These are phyloP conservation scores for Onychorhynchus coronatus DNA, from an alignment of 2,113 vertebrate genomes.

Conservation along the genomic window DNA sequence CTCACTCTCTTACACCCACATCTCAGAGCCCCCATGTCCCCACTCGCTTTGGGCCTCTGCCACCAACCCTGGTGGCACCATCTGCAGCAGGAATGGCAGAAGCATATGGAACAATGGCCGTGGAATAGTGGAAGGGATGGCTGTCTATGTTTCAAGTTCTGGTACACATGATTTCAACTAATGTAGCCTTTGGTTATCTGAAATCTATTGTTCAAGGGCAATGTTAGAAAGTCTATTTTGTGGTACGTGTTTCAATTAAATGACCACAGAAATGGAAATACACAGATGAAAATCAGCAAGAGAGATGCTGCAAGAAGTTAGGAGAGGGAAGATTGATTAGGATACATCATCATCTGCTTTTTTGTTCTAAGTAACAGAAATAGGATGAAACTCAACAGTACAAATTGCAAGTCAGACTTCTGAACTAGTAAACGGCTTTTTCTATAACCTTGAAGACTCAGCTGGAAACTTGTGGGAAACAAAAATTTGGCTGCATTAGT, in stretches of 20 bases:
- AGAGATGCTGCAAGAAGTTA: background rate
- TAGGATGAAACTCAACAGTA: background rate
- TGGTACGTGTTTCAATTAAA: background rate
- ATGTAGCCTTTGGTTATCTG: background rate
- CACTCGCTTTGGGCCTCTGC: background rate
- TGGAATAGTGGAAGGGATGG: background rate
- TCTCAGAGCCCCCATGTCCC: rapidly evolving
- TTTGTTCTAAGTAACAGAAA: background rate
- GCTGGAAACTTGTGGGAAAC: background rate
- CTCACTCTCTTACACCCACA: rapidly evolving
- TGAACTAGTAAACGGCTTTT: background rate
- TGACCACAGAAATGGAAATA: background rate
- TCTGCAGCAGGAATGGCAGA: background rate
- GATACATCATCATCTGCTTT: background rate
- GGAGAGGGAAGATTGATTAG: background rate
- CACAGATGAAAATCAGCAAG: background rate
- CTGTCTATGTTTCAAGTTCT: background rate
- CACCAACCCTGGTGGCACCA: rapidly evolving
- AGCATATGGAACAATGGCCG: background rate
- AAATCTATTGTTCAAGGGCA: background rate
- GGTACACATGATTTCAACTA: background rate
- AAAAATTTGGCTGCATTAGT: background rate
- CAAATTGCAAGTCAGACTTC: background rate
- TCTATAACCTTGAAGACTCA: background rate
- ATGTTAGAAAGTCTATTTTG: background rate